Base-by-base conservation (phyloP, 1,140 invertebrate species). In the Hesperophylax magnus region DNA sequence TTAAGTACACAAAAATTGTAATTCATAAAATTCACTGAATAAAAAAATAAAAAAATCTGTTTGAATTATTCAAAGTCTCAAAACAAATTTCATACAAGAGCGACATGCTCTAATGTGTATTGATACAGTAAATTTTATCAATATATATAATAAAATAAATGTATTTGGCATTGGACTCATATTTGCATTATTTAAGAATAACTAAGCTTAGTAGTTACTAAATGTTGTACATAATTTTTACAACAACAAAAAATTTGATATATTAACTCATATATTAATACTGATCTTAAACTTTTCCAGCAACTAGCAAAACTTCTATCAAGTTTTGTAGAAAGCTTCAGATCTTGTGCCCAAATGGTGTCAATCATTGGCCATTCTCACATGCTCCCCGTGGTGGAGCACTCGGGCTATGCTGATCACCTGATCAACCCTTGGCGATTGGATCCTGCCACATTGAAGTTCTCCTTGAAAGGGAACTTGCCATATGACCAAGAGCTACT, bases 341-440 rank as follows among this genome's bases (percentile, higher is more conserved):
- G 96, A 79, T 93, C 94, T 20, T 95, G 95, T 72, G 97, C 97
- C 0, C 97, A 98, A 91, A 98, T 99, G 95, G 96, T 98, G 0
- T 96, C 97, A 0, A 96, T 98, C 58, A 94, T 97, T 84, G 97
- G 97, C 0, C 94, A 97, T 84, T 93, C 95, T 6, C 94, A 95
- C 84, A 96, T 99, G 93, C 88, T 98, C 20, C 98, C 98, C 7
- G 95, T 99, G 22, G 97, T 99, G 4, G 97, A 98, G 84, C 88
- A 89, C 75, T 98, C 97, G 65, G 95, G 96, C 17, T 96, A 96
- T 86, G 95, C 95, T 0, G 96, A 96, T 88, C 94, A 96, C 85
- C 90, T 96, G n/a, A 93, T 96, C 27, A 96, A 96, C 87, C 96
- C 97, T 0, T 99, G 98, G 97, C 93, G 97, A 79, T 88, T 99